Base-by-base conservation (phyloP, 2,888 invertebrate genomes). In the Sycophila texana region DNA sequence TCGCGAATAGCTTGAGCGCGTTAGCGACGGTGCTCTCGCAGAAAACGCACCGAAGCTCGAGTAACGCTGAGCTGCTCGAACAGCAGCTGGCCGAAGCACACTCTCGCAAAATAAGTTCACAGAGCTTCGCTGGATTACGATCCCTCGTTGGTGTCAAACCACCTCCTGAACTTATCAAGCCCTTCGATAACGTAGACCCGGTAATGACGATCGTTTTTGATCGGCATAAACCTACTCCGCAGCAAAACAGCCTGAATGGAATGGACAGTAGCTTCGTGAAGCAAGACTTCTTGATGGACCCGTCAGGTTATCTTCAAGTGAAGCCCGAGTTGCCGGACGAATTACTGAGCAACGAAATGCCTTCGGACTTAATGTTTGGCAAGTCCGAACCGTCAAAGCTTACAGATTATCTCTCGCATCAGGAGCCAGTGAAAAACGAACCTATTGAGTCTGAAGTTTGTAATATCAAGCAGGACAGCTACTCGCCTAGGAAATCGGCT, bases 401-500 rank as follows among this genome's bases (percentile, higher is more conserved):
- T 0, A 12, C 4, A 0, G 75, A 81, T n/a, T 79, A 57, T n/a
- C 7, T 77, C 49, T 63, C 72, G 4, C 67, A 49, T 13, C 60
- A 72, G 0, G 70, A 73, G 3, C 10, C 83, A 65, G 65, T 79
- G 0, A 39, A 68, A 2, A 75, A 82, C 14, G 63, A 65, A 1
- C 0, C n/a, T 0, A 20, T 26, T 0, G 75, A 75, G 18, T 18
- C 55, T 1, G 81, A 75, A 4, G 39, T 72, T 3, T 47, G n/a
- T 22, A 39, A 13, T 16, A 1, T 66, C 0, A 81, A 77, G 16
- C 74, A 61, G 4, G 80, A 80, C 0, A 80, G 68, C 63, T 84
- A 87, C 51, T 87, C 88, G 22, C 88, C 88, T 4, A 84, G 88
- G 60, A 89, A 89, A 30, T 87, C 88, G 5, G 88, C 88, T 1